These are phyloP conservation scores for Eucera pruinosa DNA, from an alignment of 2,888 invertebrate species.

Conservation along the genomic window DNA sequence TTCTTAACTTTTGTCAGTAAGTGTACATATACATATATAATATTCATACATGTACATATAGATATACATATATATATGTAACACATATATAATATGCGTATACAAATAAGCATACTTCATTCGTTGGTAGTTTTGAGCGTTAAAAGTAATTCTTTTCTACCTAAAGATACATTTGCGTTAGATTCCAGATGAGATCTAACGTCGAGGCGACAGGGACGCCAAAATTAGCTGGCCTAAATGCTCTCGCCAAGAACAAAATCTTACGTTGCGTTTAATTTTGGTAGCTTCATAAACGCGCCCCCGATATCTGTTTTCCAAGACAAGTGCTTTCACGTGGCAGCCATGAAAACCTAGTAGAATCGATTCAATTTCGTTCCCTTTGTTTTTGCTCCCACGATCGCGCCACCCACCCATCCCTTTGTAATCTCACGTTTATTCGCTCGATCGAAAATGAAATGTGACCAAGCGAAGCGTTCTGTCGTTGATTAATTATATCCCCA, in stretches of 20 bases:
- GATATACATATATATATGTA: too few relatives aligned
- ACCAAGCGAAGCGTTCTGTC: not conserved
- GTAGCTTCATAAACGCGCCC: slow-evolving; percentile 13
- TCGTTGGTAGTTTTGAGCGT: too few relatives aligned
- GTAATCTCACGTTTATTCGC: slow-evolving; percentile 14
- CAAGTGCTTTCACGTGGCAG: not conserved
- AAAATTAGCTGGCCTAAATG: slow-evolving; percentile 22
- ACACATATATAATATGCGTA: too few relatives aligned
- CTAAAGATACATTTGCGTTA: not conserved
- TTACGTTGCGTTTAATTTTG: slow-evolving; percentile 39
- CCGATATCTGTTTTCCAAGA: not conserved
- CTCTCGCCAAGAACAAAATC: not conserved
- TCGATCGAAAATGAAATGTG: slow-evolving; percentile 24
- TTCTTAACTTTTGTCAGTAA: too few relatives aligned
- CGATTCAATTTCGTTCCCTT: not conserved
- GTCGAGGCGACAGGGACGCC: not conserved
- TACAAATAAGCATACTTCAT: too few relatives aligned
- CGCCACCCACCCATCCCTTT: not conserved
- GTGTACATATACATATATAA: too few relatives aligned
- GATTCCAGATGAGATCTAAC: not conserved
- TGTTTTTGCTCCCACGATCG: not conserved
- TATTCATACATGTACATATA: too few relatives aligned
- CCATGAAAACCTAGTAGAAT: not conserved
- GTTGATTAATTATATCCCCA: slow-evolving; percentile 46
- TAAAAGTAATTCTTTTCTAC: not conserved